Base-by-base conservation (phyloP, 1,140 invertebrate species). In the Scaptodrosophila lebanonensis region DNA sequence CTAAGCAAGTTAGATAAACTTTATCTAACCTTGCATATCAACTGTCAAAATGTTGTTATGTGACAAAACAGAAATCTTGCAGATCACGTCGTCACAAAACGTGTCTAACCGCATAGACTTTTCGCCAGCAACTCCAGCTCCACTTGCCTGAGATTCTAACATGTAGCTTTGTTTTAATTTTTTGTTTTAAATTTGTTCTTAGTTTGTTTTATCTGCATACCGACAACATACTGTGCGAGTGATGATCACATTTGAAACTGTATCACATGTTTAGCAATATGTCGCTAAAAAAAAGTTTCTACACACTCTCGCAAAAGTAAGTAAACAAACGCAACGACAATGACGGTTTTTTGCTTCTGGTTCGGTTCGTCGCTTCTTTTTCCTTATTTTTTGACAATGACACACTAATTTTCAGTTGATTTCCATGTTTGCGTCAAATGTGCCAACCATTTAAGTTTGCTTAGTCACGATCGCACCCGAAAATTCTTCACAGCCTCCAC, bases 251-350 rank as follows among this genome's bases (percentile, higher is more conserved):
- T 48, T 17, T 49, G 53, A 54, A 44, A 42, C 22, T 53, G 27
- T 47, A 51, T 83, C 72, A 84, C 72, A 77, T 84, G 79, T 84
- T 84, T 84, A 83, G 79, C 79, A 84, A 61, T 66, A 54, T 68
- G 69, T 66, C 66, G 79, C 79, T 84, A 84, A 84, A 84, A 42
- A 25, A n/a, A 69, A 73, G 75, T 51, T 66, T 70, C 32, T 57
- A 64, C 53, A 56, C 61, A 65, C 56, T 64, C 38, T 33, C 7
- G 13, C 15, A n/a, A 12, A n/a, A n/a, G n/a, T n/a, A n/a, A n/a
- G n/a, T n/a, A 44, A 8, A 30, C 12, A 33, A 16, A 39, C 33
- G 33, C 25, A 48, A 27, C 36, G 32, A 17, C 11, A 39, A 39
- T 38, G 36, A 66, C 40, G 30, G 32, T 51, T 15, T 43, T 54